phyloP scores from a whole-genome alignment of 2,888 invertebrate genomes.

The Andrena bicolor region DNA sequence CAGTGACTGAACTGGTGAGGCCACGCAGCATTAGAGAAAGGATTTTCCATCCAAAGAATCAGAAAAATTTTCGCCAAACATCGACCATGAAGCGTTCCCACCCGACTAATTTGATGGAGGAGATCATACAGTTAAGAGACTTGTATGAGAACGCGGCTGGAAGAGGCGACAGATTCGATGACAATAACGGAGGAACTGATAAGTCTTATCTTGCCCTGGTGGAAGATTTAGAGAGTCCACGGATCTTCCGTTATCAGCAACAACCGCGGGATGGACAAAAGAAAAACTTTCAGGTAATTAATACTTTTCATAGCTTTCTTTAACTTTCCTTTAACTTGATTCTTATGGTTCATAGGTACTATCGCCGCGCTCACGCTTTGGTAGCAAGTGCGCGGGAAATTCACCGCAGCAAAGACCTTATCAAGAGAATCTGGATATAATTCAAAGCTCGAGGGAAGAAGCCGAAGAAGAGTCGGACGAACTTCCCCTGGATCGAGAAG shows the following conservation, averaged over 20 bases:
- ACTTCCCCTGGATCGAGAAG: slow-evolving; percentile 22
- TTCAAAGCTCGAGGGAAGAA: slow-evolving; percentile 2
- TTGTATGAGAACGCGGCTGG: neutral
- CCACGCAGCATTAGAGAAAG: slow-evolving; percentile 26
- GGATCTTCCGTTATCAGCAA: slow-evolving; percentile 26
- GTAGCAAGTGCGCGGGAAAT: neutral
- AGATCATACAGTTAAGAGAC: neutral
- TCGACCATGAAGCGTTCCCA: slow-evolving; percentile 1
- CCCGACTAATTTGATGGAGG: neutral
- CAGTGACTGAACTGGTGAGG: slow-evolving; percentile 55
- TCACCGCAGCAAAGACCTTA: neutral
- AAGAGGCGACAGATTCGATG: neutral
- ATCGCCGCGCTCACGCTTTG: neutral
- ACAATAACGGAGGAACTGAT: neutral
- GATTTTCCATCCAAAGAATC: neutral
- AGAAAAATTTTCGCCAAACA: neutral
- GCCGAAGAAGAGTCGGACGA: slow-evolving; percentile 22
- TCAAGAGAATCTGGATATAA: neutral
- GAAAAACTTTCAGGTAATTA: slow-evolving; percentile 20
- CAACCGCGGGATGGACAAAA: neutral
- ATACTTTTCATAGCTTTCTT: neutral
- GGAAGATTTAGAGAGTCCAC: slow-evolving; percentile 63
- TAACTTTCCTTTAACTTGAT: slow-evolving; percentile 4
- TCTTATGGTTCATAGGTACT: neutral
- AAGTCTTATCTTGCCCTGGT: slow-evolving; percentile 60